These are phyloP conservation scores for Celastrina argiolus DNA, from an alignment of 2,888 invertebrate species.

Conservation along the genomic window DNA sequence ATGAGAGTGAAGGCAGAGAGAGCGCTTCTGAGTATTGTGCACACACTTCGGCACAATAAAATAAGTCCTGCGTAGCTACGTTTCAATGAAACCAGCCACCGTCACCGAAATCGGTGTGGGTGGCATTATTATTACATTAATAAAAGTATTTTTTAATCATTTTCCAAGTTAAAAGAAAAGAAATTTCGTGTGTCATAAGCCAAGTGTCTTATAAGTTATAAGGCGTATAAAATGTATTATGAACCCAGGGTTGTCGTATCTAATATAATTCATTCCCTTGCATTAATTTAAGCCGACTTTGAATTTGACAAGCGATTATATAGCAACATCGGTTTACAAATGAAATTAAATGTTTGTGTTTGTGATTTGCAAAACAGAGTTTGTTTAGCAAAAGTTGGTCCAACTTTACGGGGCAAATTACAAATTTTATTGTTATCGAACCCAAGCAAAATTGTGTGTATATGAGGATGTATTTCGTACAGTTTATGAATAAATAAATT, in stretches of 20 bases:
- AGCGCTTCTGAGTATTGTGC: too few species aligned
- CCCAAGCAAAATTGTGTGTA: too few species aligned
- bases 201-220: too few species aligned
- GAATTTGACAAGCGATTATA: constrained; percentile 16
- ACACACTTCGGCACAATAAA: too few species aligned
- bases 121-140: neutral
- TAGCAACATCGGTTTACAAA: constrained; percentile 1
- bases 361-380: neutral
- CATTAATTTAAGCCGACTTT: constrained; percentile 1
- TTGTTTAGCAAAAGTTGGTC: neutral
- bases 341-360: constrained; percentile 1
- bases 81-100: too few species aligned
- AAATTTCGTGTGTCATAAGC: constrained; percentile 4
- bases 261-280: neutral
- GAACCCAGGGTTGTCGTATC: constrained; percentile 1
- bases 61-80: too few species aligned
- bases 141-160: neutral
- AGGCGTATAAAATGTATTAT: constrained; percentile 3
- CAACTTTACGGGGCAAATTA: neutral
- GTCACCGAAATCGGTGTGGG: too few species aligned
- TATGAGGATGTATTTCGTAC: too few species aligned
- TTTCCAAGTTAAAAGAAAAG: constrained; percentile 13
- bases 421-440: neutral
- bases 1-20: too few species aligned
- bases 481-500: too few species aligned